Evolutionary conservation across 2,888 invertebrate genomes (phyloP).

Genomic region (Meteorus cinctellus): DNA sequence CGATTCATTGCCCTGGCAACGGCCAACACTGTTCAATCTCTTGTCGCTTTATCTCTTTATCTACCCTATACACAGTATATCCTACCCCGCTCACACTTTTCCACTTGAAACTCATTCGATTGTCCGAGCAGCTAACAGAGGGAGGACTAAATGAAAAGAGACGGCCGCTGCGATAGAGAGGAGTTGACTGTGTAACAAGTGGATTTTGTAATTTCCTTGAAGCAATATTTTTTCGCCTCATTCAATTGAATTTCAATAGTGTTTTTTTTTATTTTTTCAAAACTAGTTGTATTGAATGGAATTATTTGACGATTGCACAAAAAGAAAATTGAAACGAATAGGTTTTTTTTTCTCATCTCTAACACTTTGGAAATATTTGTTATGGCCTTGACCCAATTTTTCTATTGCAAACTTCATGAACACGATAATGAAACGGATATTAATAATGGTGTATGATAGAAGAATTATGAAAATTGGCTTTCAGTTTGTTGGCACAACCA

Average conservation of each 20-base stretch:
- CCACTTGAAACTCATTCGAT: slow-evolving; percentile 30
- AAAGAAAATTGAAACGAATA: too few relatives aligned
- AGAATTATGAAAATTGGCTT: slow-evolving; percentile 13
- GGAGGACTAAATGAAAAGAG: not conserved
- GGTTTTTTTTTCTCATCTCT: too few relatives aligned
- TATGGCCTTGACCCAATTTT: too few relatives aligned
- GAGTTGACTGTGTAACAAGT: slow-evolving; percentile 61
- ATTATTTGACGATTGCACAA: too few relatives aligned
- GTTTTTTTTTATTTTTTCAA: not conserved
- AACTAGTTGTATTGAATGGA: too few relatives aligned
- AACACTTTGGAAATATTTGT: too few relatives aligned
- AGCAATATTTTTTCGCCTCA: slow-evolving; percentile 13
- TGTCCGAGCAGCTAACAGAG: slow-evolving; percentile 31
- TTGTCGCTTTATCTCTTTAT: slow-evolving; percentile 46
- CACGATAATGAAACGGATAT: too few relatives aligned
- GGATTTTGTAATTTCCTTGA: slow-evolving; percentile 60
- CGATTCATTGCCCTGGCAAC: slow-evolving; percentile 69
- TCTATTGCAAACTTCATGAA: too few relatives aligned
- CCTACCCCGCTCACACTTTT: slow-evolving; percentile 36
- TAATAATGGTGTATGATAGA: not conserved
- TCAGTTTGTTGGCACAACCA: slow-evolving; percentile 10
- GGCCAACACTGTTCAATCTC: slow-evolving; percentile 55
- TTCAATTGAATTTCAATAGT: slow-evolving; percentile 25
- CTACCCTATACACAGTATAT: slow-evolving; percentile 10
- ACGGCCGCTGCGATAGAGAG: too few relatives aligned